These are phyloP conservation scores for Sycophaga agraensis DNA, from an alignment of 1,140 invertebrate species.

Conservation along the genomic window DNA sequence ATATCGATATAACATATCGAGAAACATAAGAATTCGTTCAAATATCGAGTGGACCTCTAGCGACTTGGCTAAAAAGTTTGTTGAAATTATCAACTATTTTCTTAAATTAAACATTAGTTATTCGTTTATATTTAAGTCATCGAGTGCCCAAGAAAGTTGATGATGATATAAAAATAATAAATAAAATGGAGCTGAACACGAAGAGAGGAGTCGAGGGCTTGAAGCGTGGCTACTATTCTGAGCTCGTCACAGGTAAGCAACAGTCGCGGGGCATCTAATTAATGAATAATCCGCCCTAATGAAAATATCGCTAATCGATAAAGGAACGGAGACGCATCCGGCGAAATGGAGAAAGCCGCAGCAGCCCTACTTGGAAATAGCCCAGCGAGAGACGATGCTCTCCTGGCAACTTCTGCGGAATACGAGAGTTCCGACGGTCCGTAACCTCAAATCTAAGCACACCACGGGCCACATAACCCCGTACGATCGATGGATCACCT, in stretches of 20 bases:
- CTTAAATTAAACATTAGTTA: too few relatives aligned
- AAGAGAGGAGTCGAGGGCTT: not conserved
- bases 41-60: too few relatives aligned
- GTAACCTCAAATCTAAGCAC: constrained; percentile 1
- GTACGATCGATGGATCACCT: constrained; percentile 63
- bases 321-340: constrained; percentile 22
- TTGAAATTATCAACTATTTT: too few relatives aligned
- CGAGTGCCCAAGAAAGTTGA: too few relatives aligned
- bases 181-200: not conserved
- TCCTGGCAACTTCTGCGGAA: constrained; percentile 49
- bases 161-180: not conserved
- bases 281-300: not conserved
- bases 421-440: constrained; percentile 27
- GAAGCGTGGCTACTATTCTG: constrained; percentile 38
- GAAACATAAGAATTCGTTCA: too few relatives aligned
- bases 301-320: not conserved
- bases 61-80: too few relatives aligned
- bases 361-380: not conserved
- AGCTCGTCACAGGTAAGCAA: constrained; percentile 31
- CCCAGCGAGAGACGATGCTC: constrained; percentile 35
- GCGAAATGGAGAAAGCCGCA: not conserved
- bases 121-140: too few relatives aligned
- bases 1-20: too few relatives aligned
- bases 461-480: constrained; percentile 26
- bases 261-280: not conserved